A percentile compares a stretch with the other conserved stretches of the same genome.
phyloP scores from a whole-genome alignment of 35 echinoderm and acorn worm genomes.

The Eucidaris tribuloides region DNA sequence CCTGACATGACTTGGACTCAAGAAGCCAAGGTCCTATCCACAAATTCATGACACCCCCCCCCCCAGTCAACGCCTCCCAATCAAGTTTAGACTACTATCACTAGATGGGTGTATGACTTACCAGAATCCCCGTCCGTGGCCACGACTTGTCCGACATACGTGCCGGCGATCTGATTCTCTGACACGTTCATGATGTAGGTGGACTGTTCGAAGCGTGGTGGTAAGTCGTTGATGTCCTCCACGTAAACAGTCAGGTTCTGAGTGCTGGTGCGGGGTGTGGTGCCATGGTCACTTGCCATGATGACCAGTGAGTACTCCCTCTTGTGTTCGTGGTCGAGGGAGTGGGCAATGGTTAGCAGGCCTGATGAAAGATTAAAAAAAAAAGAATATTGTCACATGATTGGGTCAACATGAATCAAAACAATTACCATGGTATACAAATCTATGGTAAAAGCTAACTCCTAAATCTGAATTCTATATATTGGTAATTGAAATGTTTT shows the following conservation, averaged over 20 bases:
- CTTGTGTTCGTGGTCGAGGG: conserved; percentile 83
- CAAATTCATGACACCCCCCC: too few species aligned
- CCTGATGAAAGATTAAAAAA: conserved; percentile 66
- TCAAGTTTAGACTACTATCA: too few species aligned
- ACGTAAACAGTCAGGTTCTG: conserved; percentile 66
- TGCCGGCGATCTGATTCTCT: conserved; percentile 37
- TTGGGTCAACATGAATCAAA: too few species aligned
- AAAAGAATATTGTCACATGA: too few species aligned
- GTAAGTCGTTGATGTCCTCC: conserved; percentile 86
- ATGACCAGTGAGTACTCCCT: conserved; percentile 72
- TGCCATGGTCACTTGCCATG: conserved; percentile 74
- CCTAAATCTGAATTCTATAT: too few species aligned
- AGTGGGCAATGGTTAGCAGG: conserved; percentile 72
- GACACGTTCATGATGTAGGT: conserved; percentile 74
- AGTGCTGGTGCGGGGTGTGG: conserved; percentile 8
- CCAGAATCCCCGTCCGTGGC: conserved; percentile 81
- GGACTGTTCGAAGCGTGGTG: conserved; percentile 62
- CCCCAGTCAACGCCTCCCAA: too few species aligned
- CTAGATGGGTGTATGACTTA: too few species aligned
- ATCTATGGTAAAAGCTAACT: too few species aligned
- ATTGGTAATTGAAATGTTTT: too few species aligned
- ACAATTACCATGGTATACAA: too few species aligned
- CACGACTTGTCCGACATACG: conserved; percentile 63
- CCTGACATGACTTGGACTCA: too few species aligned
- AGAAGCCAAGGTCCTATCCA: too few species aligned